Evolutionary conservation across 2,888 invertebrate genomes (phyloP).

Genomic region (Drosophila diplacantha): DNA sequence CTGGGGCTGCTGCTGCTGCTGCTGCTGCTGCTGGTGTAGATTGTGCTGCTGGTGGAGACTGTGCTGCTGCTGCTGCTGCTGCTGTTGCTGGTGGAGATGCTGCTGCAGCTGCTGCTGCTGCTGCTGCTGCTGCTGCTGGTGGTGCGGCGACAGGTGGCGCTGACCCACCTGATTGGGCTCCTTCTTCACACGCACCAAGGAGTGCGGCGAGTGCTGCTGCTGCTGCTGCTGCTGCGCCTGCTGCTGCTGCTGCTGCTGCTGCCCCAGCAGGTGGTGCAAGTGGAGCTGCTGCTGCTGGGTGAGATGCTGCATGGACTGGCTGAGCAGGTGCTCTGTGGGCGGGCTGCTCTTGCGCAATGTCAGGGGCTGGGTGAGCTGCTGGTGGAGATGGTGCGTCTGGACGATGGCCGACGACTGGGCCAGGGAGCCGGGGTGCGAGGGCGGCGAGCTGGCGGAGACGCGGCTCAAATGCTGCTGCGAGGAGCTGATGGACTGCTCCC

Average conservation of each 20-base stretch:
- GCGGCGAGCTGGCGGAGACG: slow-evolving; percentile 45
- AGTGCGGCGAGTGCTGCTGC: slow-evolving; percentile 72
- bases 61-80: slow-evolving; percentile 41
- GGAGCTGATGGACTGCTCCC: slow-evolving; percentile 59
- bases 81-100: slow-evolving; percentile 61
- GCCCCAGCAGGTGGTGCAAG: slow-evolving; percentile 73
- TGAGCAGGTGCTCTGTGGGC: slow-evolving; percentile 70
- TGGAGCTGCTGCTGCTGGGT: slow-evolving; percentile 77
- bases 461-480: slow-evolving; percentile 59
- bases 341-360: slow-evolving; percentile 71
- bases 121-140: slow-evolving; percentile 67
- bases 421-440: slow-evolving; percentile 41
- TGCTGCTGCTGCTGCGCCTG: slow-evolving; percentile 47
- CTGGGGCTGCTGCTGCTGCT: slow-evolving; percentile 65
- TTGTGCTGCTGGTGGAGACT: slow-evolving; percentile 56
- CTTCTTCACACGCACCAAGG: slow-evolving; percentile 74
- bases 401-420: slow-evolving; percentile 62
- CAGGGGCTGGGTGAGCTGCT: slow-evolving; percentile 74
- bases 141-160: slow-evolving; percentile 66
- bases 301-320: slow-evolving; percentile 76
- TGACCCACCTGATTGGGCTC: slow-evolving; percentile 62
- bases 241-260: slow-evolving; percentile 58
- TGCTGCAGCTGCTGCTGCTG: slow-evolving; percentile 68
- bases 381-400: slow-evolving; percentile 75
- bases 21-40: slow-evolving; percentile 63